Conservation (phyloP, 2,113 vertebrate species). For the Microtus richardsoni region DNA sequence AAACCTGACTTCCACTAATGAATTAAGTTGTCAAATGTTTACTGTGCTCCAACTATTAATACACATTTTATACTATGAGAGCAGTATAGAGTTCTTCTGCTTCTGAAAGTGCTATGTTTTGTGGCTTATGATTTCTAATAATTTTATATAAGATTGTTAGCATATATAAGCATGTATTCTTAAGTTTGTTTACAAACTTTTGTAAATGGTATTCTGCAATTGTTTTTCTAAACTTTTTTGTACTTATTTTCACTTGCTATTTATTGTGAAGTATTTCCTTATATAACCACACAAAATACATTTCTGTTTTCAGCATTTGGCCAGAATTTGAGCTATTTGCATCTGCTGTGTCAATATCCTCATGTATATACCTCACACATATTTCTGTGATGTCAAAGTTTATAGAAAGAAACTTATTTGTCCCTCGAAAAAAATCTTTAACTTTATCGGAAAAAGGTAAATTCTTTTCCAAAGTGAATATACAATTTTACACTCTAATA, state of each 20-base stretch:
- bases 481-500: not conserved
- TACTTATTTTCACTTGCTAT: not conserved
- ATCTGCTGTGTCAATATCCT: not conserved
- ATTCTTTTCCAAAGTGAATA: not conserved
- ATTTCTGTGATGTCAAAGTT: not conserved
- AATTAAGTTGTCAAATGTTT: slow-evolving; percentile 18
- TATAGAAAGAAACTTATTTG: not conserved
- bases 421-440: not conserved
- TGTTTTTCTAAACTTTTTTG: not conserved
- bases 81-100: not conserved
- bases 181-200: not conserved
- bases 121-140: not conserved
- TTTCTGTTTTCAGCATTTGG: not conserved
- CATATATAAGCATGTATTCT: not conserved
- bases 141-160: not conserved
- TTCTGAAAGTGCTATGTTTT: not conserved
- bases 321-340: not conserved
- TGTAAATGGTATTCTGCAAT: not conserved
- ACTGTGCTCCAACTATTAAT: not conserved
- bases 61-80: not conserved
- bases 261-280: not conserved
- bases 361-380: not conserved
- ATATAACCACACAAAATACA: not conserved
- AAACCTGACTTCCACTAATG: not conserved
- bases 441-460: not conserved